Evolutionary conservation across 2,797 vertebrate genomes (phyloP), one percentile per base, ranked within the genome.

Genomic region (Spondyliosoma cantharus): DNA sequence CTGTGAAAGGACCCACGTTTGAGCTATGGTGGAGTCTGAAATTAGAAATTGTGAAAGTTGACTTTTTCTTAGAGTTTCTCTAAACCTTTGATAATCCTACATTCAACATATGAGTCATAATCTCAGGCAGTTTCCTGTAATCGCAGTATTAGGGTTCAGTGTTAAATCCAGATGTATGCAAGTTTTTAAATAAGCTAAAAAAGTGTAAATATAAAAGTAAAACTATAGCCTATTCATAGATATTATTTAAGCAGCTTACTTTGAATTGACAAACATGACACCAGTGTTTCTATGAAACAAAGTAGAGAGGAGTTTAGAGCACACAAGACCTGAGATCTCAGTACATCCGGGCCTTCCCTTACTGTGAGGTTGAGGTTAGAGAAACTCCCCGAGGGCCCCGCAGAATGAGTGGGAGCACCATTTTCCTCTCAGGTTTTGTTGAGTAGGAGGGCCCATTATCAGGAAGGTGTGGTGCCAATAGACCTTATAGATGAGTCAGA

Each of bases 401-500:
- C 80, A 86, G 76, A 87, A 76, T 90, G 90, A 91, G 91, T 93
- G 89, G 92, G 92, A 91, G 87, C 82, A 89, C 84, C 67, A 71
- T 81, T 90, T 90, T 75, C 76, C 78, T 90, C 86, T 89, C 82
- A 73, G 86, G 86, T 91, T 92, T 89, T 87, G 76, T 78, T 87
- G 90, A 93, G 91, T 91, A 82, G 90, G 90, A 93, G 89, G 93
- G 80, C 86, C 88, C 80, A 87, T 92, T 89, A 87, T 90, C 87
- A 88, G 74, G 68, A 90, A 93, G 92, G 91, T 92, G 92, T 92
- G 92, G 92, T 88, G 78, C 86, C 90, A 92, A 65, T 88, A 90
- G 87, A 93, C 89, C 92, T 91, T 93, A 89, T 89, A 83, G 87
- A 90, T 94, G 93, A 94, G 89, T 95, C 93, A 94, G 85, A 86